Evolutionary conservation across 92 coral and sea anemone genomes (phyloP), one percentile per base, ranked within the genome.

Genomic region (Porites evermanni): DNA sequence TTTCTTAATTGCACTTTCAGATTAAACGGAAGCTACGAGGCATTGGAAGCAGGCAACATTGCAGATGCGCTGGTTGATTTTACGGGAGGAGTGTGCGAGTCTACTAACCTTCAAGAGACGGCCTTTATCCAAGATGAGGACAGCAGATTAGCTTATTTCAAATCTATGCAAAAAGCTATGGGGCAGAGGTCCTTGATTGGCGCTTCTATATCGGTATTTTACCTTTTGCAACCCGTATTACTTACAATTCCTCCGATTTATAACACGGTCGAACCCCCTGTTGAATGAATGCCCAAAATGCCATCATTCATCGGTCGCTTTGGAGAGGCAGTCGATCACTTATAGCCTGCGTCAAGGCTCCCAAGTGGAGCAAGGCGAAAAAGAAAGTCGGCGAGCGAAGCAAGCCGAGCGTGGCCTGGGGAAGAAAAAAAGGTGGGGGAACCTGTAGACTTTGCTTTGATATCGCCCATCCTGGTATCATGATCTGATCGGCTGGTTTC

Each of bases 41-140:
- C 98, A 2, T 72, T 97, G 54, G 97, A 95, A 59, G 93, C 97
- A 44, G 99, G 99, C 7, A 97, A 90, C 84, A 97, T 98, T 13
- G 97, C 98, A 7, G 99, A 97, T 75, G 99, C 99, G 3, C 93
- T 97, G 76, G 99, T 95, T 1, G 99, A 97, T 79, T 97, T 97
- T 75, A 97, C 98, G 7, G 97, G 99, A 6, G 99, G 99, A 38
- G 99, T 97, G 56, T 95, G 97, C 0, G 99, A 97, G 80, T 77
- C 99, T 50, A 77, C 95, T 24, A 90, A 93, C 38, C 86, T 97
- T 1, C 78, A 69, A 18, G 95, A 92, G 38, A 96, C 95, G n/a
- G 95, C 95, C 18, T 95, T 89, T 56, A 79, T 87, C 70, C 91
- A 94, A 21, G 98, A 95, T 72, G 77, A 86, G 9, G 98, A 97